Evolutionary conservation across 2,113 vertebrate species (phyloP).

Genomic region (Mesembrinibis cayennensis): DNA sequence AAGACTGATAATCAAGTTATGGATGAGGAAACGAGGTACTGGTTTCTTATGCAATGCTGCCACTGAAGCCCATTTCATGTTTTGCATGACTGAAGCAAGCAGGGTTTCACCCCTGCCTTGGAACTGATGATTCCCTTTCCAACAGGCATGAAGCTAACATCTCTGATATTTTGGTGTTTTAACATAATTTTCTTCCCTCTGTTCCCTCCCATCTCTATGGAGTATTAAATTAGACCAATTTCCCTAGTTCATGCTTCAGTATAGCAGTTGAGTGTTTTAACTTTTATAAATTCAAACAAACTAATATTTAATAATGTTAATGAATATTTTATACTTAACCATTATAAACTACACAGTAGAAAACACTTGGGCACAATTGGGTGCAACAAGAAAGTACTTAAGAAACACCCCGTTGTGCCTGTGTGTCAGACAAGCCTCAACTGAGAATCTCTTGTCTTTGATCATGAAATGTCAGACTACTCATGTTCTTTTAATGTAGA

Average conservation of each 20-base stretch:
- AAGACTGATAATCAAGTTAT: neutral
- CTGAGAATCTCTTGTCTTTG: constrained; percentile 32
- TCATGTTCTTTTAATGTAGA: constrained; percentile 36
- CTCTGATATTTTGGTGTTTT: neutral
- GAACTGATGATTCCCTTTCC: neutral
- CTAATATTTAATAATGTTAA: constrained; percentile 11
- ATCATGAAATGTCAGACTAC: constrained; percentile 33
- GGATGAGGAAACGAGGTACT: neutral
- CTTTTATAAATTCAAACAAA: constrained; percentile 30
- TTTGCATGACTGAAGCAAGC: neutral
- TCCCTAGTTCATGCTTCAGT: neutral
- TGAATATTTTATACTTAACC: neutral
- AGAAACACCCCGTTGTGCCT: neutral
- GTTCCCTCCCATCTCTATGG: neutral
- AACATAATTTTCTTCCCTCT: neutral
- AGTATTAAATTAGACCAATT: neutral
- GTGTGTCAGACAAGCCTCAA: constrained; percentile 4
- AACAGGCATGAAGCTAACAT: neutral
- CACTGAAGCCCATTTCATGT: neutral
- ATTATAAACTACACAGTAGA: neutral
- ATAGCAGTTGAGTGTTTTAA: neutral
- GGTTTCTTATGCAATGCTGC: neutral
- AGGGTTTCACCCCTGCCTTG: neutral
- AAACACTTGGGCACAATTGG: constrained; percentile 25
- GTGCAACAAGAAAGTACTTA: constrained; percentile 15